Percentiles rank a stretch among this genome's conserved stretches.
Evolutionary conservation across 2,797 vertebrate species (phyloP).

Genomic region (Sebastes ruberrimus): DNA sequence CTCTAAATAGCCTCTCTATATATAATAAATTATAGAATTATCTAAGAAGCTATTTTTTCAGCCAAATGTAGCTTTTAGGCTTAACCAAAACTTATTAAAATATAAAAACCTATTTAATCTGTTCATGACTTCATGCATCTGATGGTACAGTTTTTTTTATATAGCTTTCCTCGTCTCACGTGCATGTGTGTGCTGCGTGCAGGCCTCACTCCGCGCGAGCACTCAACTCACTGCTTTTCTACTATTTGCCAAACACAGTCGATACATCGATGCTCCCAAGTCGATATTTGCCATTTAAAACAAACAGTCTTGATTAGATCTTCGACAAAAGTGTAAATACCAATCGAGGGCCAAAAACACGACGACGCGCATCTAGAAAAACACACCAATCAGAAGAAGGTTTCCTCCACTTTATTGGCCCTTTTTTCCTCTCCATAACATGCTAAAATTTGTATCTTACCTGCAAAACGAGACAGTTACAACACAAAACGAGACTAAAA

Average conservation of each 20-base stretch:
- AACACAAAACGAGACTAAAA: constrained; percentile 28
- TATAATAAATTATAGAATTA: not conserved
- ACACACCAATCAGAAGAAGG: constrained; percentile 58
- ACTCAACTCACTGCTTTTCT: constrained; percentile 64
- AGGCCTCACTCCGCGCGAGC: constrained; percentile 58
- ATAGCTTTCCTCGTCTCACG: constrained; percentile 8
- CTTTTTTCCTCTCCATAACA: constrained; percentile 14
- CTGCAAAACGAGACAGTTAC: constrained; percentile 62
- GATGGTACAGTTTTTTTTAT: not conserved
- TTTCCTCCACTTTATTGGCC: constrained; percentile 71
- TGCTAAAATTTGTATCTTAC: constrained; percentile 59
- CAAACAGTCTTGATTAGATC: constrained; percentile 80
- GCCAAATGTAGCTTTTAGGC: not conserved
- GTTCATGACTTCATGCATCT: not conserved
- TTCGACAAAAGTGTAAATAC: constrained; percentile 79
- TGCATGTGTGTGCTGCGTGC: constrained; percentile 28
- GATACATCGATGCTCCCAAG: constrained; percentile 69
- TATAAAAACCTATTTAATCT: not conserved
- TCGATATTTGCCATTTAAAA: constrained; percentile 81
- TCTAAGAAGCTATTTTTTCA: not conserved
- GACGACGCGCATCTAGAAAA: constrained; percentile 46
- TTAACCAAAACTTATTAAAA: not conserved
- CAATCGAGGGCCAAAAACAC: constrained; percentile 54
- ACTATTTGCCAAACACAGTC: constrained; percentile 72
- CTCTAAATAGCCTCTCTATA: not conserved